Evolutionary conservation across 2,113 vertebrate species (phyloP), one percentile per base, ranked within the genome.

Genomic region (Bos javanicus): DNA sequence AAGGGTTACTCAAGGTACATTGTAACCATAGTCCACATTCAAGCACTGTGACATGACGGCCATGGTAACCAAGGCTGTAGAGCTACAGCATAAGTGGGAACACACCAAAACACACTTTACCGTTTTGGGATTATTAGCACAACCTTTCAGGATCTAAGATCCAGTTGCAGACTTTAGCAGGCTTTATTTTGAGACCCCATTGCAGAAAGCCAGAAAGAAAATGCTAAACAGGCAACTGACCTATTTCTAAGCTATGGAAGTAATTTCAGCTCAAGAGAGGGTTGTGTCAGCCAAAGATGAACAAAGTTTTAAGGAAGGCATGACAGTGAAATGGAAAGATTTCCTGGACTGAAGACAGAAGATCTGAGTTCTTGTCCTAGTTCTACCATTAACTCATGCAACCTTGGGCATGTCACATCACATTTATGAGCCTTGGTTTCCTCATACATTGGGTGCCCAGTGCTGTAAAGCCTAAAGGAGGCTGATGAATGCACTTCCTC

Each of bases 391-490:
- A 91, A 94, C 60, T 95, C 94, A 88, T 48, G 76, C 89, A 71
- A 78, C 43, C 36, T 88, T 62, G 52, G 60, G 11, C 71, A 91
- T 84, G 57, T 95, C 52, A 62, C 7, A 89, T 91, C 67, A 39
- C 6, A 46, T 94, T 43, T 52, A 2, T 76, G 87, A 62, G 4
- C n/a, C 48, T 67, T 64, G 16, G 33, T 95, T 97, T 84, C 89
- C 30, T 98, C 81, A 90, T 64, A 17, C 33, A 28, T 46, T 88
- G n/a, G n/a, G n/a, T 93, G 7, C 50, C 28, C 16, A 48, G 23
- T 52, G 52, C 60, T 88, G 21, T 91, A 90, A 92, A 93, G 60
- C 85, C 91, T 87, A 74, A 87, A 96, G 90, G 60, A 96, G 91
- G 83, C 17, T 13, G 21, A 15, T 64, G n/a, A 26, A 11, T 85